phyloP scores from a whole-genome alignment of 2,888 invertebrate species.

The Liposcelis brunnea region DNA sequence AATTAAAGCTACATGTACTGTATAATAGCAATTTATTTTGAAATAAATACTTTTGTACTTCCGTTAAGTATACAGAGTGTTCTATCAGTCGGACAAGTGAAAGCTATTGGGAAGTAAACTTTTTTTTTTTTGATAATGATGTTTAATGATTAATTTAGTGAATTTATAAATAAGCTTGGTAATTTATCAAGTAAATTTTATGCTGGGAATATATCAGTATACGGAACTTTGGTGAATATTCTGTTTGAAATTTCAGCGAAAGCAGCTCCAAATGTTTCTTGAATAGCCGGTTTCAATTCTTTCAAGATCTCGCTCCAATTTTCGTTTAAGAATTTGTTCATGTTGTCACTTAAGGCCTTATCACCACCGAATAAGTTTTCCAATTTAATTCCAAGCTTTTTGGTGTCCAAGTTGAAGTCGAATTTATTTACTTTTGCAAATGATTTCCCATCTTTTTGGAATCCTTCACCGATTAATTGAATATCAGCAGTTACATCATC shows the following conservation, averaged over 20 bases:
- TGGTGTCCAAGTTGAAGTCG: slow-evolving; percentile 11
- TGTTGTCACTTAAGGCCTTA: slow-evolving; percentile 11
- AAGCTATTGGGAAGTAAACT: too few species aligned
- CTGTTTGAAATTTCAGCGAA: slow-evolving; percentile 11
- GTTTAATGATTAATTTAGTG: too few species aligned
- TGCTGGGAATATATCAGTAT: slow-evolving; percentile 9
- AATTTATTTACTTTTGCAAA: slow-evolving; percentile 10
- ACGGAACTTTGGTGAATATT: slow-evolving; percentile 13
- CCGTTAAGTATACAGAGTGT: too few species aligned
- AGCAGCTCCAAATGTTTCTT: slow-evolving; percentile 8
- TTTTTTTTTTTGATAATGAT: too few species aligned
- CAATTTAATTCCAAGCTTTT: slow-evolving; percentile 10
- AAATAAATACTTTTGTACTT: too few species aligned
- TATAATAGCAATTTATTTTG: too few species aligned
- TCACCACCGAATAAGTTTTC: slow-evolving; percentile 13
- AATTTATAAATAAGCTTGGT: too few species aligned
- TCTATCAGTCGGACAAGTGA: too few species aligned
- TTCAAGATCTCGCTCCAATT: slow-evolving; percentile 11
- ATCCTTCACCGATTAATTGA: slow-evolving; percentile 5
- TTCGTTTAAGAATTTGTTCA: slow-evolving; percentile 13
- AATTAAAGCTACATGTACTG: too few species aligned
- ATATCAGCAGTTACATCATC: slow-evolving; percentile 9
- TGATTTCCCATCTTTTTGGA: slow-evolving; percentile 2
- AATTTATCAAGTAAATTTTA: background rate
- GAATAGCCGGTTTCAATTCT: slow-evolving; percentile 8